These are phyloP conservation scores for Pollimyrus isidori DNA, from an alignment of 2,113 vertebrate genomes.

Conservation along the genomic window DNA sequence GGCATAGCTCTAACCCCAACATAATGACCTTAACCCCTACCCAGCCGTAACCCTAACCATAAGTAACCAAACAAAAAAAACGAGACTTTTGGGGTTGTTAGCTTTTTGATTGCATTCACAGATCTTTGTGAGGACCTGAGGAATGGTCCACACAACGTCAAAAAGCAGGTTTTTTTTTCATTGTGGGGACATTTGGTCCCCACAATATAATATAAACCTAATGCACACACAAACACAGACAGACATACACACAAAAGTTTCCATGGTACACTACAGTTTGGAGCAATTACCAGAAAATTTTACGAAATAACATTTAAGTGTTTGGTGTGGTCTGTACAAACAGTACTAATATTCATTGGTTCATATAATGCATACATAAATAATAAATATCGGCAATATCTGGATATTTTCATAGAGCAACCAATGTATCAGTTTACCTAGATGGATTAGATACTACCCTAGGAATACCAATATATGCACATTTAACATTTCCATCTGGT, in stretches of 20 bases:
- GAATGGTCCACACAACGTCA: too few species aligned
- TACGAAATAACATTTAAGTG: not conserved
- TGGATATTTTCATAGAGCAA: not conserved
- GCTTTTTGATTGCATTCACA: too few species aligned
- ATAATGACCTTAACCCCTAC: too few species aligned
- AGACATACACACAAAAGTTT: not conserved
- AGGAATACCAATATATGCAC: not conserved
- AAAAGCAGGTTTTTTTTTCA: too few species aligned
- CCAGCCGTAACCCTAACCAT: too few species aligned
- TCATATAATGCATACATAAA: not conserved
- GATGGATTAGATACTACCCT: not conserved
- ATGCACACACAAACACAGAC: not conserved
- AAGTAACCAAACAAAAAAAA: too few species aligned
- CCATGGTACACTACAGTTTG: not conserved
- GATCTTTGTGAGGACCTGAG: too few species aligned
- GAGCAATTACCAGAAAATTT: not conserved
- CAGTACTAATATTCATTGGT: not conserved
- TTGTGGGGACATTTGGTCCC: too few species aligned
- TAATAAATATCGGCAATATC: not conserved
- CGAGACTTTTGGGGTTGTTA: too few species aligned
- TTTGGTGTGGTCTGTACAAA: not conserved
- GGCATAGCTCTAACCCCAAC: too few species aligned
- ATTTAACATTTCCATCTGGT: not conserved
- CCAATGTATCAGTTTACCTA: not conserved
- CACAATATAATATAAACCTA: too few species aligned